These are phyloP conservation scores for Carettochelys insculpta DNA, from an alignment of 2,113 vertebrate species.

Conservation along the genomic window DNA sequence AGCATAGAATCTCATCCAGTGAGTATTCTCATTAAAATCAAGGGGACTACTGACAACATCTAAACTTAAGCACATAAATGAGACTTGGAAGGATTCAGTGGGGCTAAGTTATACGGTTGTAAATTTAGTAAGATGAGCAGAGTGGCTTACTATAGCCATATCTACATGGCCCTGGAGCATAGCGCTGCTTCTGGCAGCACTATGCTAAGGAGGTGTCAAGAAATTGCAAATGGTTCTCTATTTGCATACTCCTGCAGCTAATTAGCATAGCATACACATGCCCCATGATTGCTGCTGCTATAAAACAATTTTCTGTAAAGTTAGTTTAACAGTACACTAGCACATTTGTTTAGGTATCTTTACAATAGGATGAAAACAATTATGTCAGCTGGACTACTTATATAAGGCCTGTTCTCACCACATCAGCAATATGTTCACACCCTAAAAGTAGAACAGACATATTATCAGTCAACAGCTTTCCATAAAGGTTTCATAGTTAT, in stretches of 20 bases:
- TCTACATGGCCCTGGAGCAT: no score
- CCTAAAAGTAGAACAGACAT: neutral
- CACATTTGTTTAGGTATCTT: neutral
- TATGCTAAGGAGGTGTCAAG: no score
- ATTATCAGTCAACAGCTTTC: neutral
- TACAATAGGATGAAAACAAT: neutral
- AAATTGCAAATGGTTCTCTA: no score
- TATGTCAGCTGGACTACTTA: neutral
- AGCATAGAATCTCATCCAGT: neutral
- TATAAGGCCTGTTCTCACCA: neutral
- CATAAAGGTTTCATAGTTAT: neutral
- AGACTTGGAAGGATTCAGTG: neutral
- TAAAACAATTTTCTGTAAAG: neutral
- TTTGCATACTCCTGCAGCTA: no score
- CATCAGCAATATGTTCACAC: neutral
- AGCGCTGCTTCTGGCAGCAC: no score
- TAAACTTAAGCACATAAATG: rapidly evolving
- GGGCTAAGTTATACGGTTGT: neutral
- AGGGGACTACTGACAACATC: rapidly evolving
- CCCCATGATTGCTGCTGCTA: no score
- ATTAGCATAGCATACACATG: no score
- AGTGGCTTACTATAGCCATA: no score
- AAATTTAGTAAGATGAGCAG: neutral
- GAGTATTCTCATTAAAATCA: rapidly evolving
- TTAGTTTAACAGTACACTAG: neutral